Percentiles rank a stretch among this genome's conserved stretches.
phyloP scores from a whole-genome alignment of 1,140 invertebrate species.

The Megathymus violae region DNA sequence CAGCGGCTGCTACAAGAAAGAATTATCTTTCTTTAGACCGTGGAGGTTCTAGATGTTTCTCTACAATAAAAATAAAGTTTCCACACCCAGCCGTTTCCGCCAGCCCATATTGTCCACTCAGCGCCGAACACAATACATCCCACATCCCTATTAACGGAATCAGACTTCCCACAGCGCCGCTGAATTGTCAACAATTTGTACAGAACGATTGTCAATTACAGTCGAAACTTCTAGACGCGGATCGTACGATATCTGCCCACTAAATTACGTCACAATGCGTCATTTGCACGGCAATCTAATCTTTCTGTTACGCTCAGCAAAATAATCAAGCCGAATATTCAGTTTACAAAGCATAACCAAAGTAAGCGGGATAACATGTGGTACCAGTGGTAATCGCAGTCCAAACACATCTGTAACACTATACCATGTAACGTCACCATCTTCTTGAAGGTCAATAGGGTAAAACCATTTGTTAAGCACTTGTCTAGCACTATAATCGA shows the following conservation, averaged over 20 bases:
- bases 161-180: conserved; percentile 31
- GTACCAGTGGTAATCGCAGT: no score
- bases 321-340: not conserved
- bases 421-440: no score
- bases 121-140: conserved; percentile 25
- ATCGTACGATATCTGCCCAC: conserved; percentile 35
- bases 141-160: conserved; percentile 51
- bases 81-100: not conserved
- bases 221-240: conserved; percentile 38
- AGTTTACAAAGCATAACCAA: no score
- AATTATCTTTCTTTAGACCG: no score
- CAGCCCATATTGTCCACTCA: conserved; percentile 7
- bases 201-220: conserved; percentile 16
- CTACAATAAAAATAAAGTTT: not conserved
- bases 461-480: no score
- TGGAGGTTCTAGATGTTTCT: not conserved
- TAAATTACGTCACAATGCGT: conserved; percentile 24
- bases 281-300: conserved; percentile 9
- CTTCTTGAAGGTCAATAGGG: no score
- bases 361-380: no score
- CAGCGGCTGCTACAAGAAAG: no score
- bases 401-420: no score
- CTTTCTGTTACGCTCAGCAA: conserved; percentile 23
- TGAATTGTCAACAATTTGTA: conserved; percentile 30
- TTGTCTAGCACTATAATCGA: no score